Evolutionary conservation across 2,113 vertebrate species (phyloP), one percentile per base, ranked within the genome.

Genomic region (Entosphenus tridentatus): DNA sequence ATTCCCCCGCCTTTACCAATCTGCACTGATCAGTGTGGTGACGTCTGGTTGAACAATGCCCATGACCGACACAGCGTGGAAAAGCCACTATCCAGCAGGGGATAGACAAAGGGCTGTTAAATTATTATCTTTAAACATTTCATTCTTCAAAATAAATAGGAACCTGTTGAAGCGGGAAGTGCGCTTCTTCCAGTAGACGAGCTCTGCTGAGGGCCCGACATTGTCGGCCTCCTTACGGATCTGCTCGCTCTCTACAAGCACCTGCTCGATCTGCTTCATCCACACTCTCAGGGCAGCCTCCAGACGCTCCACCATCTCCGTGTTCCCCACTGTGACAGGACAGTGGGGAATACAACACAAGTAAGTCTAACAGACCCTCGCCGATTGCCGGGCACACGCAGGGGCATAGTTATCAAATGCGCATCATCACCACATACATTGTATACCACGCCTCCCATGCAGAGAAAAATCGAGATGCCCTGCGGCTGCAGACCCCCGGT

Each of bases 91-190:
- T 39, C 39, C 39, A 7, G 39, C 39, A 39, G 39, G 5, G 3
- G 39, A 39, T 39, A 39, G 39, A 39, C 39, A 39, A 39, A 39
- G 39, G 39, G 39, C 39, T 39, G 39, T 39, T 39, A 39, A 39
- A 39, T 5, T 39, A 39, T 39, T 39, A 39, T 7, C 39, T 39
- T 39, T 39, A 39, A 39, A 39, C 39, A 39, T 39, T 39, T 59
- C 12, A 10, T 58, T 39, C 7, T 55, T 55, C 5, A 10, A 39
- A 55, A 67, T 11, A 10, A 67, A 16, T 68, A 68, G 73, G 69
- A 56, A 87, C 85, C 85, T 85, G 79, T 76, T 81, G 68, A 87
- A 86, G 8, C 74, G 80, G 58, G 80, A 78, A 80, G 81, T 82
- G 71, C 83, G 80, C 72, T 76, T 76, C 75, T 84, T 86, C 85